Conservation (phyloP, 2,888 invertebrate genomes). For the Melieria picta region DNA sequence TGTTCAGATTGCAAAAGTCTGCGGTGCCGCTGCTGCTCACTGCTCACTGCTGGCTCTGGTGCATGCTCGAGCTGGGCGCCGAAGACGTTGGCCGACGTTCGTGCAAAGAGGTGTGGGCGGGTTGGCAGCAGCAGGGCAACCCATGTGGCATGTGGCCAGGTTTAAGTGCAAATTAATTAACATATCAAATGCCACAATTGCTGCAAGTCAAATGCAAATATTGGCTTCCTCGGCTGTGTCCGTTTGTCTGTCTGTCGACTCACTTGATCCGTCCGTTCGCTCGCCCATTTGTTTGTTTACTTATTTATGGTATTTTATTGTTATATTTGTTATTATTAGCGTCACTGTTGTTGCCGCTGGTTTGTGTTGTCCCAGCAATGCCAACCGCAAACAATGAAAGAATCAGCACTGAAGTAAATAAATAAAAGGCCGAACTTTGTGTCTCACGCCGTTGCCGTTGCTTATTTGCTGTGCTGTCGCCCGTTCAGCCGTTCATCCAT, state of each 20-base stretch:
- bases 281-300: background rate
- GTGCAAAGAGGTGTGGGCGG: background rate
- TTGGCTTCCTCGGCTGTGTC: background rate
- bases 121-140: background rate
- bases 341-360: too few species aligned
- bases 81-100: background rate
- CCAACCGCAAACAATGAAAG: too few species aligned
- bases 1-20: constrained; percentile 10
- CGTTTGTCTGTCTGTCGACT: constrained; percentile 3
- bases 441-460: too few species aligned
- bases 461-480: too few species aligned
- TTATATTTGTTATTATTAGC: too few species aligned
- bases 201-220: constrained; percentile 25
- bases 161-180: constrained; percentile 32
- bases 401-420: too few species aligned
- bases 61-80: background rate
- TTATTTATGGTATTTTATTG: background rate
- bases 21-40: background rate
- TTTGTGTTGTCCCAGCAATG: too few species aligned
- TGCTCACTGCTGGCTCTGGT: background rate
- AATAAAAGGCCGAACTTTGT: too few species aligned
- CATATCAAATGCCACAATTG: constrained; percentile 28
- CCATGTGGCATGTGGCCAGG: background rate
- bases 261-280: background rate
- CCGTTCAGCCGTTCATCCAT: background rate